These are phyloP conservation scores for Apis dorsata DNA, from an alignment of 1,140 invertebrate species.

Conservation along the genomic window DNA sequence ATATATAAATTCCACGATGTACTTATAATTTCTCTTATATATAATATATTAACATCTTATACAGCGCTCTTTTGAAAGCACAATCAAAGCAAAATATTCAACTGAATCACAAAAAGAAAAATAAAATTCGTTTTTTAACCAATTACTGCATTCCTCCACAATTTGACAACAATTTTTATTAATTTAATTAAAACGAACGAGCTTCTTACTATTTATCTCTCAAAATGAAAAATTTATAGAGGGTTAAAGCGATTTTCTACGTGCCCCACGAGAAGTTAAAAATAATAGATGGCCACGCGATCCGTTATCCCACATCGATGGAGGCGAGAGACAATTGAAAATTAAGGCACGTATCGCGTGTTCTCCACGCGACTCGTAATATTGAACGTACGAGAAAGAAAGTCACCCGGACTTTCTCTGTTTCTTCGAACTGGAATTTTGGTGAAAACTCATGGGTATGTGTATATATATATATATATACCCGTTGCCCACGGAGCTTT, in stretches of 20 bases:
- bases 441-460: constrained; percentile 43
- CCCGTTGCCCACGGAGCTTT: background rate
- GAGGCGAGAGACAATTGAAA: constrained; percentile 43
- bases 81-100: too few relatives aligned
- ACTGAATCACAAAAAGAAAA: too few relatives aligned
- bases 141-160: too few relatives aligned
- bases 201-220: too few relatives aligned
- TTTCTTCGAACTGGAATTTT: constrained; percentile 52
- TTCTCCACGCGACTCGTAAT: constrained; percentile 29
- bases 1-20: too few relatives aligned
- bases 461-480: constrained; percentile 10
- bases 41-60: too few relatives aligned
- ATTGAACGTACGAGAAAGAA: constrained; percentile 50
- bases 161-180: too few relatives aligned
- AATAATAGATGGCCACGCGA: background rate
- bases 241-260: background rate
- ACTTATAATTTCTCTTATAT: too few relatives aligned
- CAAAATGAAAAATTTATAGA: background rate
- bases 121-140: too few relatives aligned
- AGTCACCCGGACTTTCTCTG: constrained; percentile 55
- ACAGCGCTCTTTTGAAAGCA: too few relatives aligned
- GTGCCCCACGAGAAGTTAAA: background rate
- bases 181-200: too few relatives aligned
- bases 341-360: constrained; percentile 59
- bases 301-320: background rate